Percentiles rank a stretch among this genome's conserved stretches.
Evolutionary conservation across 2,113 vertebrate genomes (phyloP).

Genomic region (Coregonus clupeaformis): DNA sequence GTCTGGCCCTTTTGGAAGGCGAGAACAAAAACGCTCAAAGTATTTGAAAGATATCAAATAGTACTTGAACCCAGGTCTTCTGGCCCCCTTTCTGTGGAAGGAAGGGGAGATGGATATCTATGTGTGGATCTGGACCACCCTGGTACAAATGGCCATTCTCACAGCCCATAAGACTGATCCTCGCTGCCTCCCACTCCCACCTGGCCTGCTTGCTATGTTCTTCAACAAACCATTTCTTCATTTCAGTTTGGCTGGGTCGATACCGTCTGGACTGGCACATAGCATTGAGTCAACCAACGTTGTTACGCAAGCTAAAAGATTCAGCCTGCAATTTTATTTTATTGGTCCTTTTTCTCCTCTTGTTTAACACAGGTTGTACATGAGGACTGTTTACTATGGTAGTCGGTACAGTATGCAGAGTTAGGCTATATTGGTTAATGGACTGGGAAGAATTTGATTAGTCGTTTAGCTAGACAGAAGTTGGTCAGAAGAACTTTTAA

Average conservation of each 20-base stretch:
- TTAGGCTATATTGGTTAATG: background rate
- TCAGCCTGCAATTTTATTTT: background rate
- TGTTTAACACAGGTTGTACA: background rate
- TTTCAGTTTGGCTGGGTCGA: slow-evolving; percentile 76
- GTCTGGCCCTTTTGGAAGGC: no score
- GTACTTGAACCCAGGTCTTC: slow-evolving; percentile 12
- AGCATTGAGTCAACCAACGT: slow-evolving; percentile 60
- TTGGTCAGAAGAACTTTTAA: background rate
- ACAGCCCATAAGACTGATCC: slow-evolving; percentile 81
- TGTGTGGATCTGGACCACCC: slow-evolving; percentile 65
- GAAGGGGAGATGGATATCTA: slow-evolving; percentile 44
- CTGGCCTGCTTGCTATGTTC: slow-evolving; percentile 83
- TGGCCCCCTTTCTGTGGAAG: slow-evolving; percentile 46
- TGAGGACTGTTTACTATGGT: background rate
- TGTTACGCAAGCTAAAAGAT: slow-evolving; percentile 59
- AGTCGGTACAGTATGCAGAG: background rate
- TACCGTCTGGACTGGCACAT: slow-evolving; percentile 79
- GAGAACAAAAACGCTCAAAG: no score
- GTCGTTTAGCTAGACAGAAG: background rate
- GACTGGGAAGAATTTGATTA: background rate
- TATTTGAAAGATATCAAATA: no score
- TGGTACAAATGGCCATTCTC: slow-evolving; percentile 80
- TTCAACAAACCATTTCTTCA: slow-evolving; percentile 74
- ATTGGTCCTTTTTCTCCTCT: background rate
- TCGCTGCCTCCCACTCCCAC: slow-evolving; percentile 83